phyloP scores from a whole-genome alignment of 2,888 invertebrate species.

The Xestia ashworthii region DNA sequence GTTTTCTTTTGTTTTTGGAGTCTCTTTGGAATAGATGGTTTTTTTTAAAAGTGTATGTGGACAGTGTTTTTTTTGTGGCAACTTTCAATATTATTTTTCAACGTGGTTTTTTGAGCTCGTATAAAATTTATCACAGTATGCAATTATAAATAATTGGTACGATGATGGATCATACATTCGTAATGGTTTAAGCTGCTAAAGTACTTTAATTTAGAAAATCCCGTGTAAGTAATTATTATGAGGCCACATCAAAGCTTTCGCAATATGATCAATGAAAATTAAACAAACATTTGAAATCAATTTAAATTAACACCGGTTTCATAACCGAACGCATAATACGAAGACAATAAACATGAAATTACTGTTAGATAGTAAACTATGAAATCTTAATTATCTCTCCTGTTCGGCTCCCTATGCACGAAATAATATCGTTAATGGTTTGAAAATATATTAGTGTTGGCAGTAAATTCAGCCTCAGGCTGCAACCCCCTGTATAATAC shows the following conservation, averaged over 20 bases:
- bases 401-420: slow-evolving; percentile 26
- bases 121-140: not conserved
- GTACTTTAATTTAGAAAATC: not conserved
- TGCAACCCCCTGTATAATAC: slow-evolving; percentile 43
- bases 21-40: slow-evolving; percentile 5
- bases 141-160: not conserved
- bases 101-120: not conserved
- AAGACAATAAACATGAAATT: not conserved
- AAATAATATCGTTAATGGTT: slow-evolving; percentile 47
- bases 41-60: slow-evolving; percentile 2
- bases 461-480: slow-evolving; percentile 55
- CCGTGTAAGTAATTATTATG: too few relatives aligned
- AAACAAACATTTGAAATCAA: not conserved
- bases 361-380: slow-evolving; percentile 29
- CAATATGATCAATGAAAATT: not conserved
- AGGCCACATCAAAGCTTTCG: not conserved
- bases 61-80: not conserved
- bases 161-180: not conserved
- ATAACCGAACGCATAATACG: not conserved
- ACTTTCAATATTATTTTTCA: not conserved
- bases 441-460: slow-evolving; percentile 55
- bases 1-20: not conserved
- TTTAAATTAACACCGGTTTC: not conserved
- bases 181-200: not conserved
- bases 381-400: slow-evolving; percentile 38